These are phyloP conservation scores for Zootermopsis nevadensis DNA, from an alignment of 2,888 invertebrate genomes.

Conservation along the genomic window DNA sequence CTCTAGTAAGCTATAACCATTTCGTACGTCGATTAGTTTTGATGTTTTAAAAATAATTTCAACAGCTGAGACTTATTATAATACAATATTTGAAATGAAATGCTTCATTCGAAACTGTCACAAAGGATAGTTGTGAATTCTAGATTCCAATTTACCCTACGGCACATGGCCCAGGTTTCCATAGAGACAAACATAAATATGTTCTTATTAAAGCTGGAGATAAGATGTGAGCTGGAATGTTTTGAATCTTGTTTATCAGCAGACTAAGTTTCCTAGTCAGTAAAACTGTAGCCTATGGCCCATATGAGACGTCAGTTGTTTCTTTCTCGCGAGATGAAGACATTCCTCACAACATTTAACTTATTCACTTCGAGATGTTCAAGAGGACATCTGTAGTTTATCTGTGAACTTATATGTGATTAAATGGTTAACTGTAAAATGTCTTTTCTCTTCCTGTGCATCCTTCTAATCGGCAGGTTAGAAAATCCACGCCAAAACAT, in stretches of 20 bases:
- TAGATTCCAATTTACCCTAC: too few relatives aligned
- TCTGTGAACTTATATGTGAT: slow-evolving; percentile 2
- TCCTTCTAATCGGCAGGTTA: background rate
- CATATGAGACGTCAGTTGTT: background rate
- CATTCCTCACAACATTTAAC: background rate
- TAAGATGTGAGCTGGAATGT: background rate
- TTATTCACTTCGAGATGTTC: background rate
- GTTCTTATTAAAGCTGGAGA: background rate
- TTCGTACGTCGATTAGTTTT: too few relatives aligned
- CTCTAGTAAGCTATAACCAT: too few relatives aligned
- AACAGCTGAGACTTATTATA: too few relatives aligned
- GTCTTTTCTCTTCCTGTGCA: background rate
- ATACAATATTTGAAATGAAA: too few relatives aligned
- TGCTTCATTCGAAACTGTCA: too few relatives aligned
- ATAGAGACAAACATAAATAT: background rate
- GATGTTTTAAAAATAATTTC: too few relatives aligned
- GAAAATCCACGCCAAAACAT: too few relatives aligned
- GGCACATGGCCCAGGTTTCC: too few relatives aligned
- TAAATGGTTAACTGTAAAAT: background rate
- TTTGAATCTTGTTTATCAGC: background rate
- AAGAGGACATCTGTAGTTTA: background rate
- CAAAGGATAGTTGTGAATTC: too few relatives aligned
- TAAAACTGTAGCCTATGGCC: background rate
- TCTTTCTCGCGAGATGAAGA: background rate
- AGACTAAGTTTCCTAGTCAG: slow-evolving; percentile 10